Conservation (phyloP, 2,888 invertebrate genomes). For the Eupithecia centaureata region DNA sequence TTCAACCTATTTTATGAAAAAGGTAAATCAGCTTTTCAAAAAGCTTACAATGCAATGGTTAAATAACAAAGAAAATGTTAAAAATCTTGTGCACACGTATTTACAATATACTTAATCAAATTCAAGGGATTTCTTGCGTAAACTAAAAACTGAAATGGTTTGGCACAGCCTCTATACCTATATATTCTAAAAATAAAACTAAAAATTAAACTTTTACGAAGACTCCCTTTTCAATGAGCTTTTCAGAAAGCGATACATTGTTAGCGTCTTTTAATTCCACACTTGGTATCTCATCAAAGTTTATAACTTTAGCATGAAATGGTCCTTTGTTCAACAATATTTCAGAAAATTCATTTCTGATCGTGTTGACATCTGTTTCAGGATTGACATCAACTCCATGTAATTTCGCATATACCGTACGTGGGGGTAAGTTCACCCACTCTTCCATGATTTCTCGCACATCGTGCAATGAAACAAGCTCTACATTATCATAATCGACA, state of each 20-base stretch:
- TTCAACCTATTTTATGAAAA: no score
- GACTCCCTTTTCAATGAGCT: slow-evolving; percentile 58
- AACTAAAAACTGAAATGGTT: slow-evolving; percentile 5
- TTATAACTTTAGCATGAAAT: slow-evolving; percentile 63
- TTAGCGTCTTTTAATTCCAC: slow-evolving; percentile 66
- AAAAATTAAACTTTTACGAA: slow-evolving; percentile 35
- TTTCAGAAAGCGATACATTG: slow-evolving; percentile 59
- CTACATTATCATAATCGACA: slow-evolving; percentile 90
- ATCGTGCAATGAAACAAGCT: slow-evolving; percentile 73
- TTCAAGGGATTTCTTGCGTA: background rate
- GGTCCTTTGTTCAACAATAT: slow-evolving; percentile 66
- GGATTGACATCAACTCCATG: slow-evolving; percentile 66
- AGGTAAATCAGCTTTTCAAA: no score
- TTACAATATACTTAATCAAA: background rate
- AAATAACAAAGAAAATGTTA: no score
- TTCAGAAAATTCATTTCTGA: slow-evolving; percentile 59
- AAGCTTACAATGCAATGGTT: background rate
- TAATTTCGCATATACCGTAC: slow-evolving; percentile 78
- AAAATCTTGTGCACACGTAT: no score
- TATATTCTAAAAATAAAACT: background rate
- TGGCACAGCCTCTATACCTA: slow-evolving; percentile 8
- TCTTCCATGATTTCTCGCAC: slow-evolving; percentile 78
- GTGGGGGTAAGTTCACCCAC: slow-evolving; percentile 80
- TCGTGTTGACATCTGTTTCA: slow-evolving; percentile 54
- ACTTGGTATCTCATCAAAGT: slow-evolving; percentile 49